A percentile compares a stretch with the other conserved stretches of the same genome.
These are phyloP conservation scores for Rhea americana DNA, from an alignment of 2,113 vertebrate species.

Conservation along the genomic window DNA sequence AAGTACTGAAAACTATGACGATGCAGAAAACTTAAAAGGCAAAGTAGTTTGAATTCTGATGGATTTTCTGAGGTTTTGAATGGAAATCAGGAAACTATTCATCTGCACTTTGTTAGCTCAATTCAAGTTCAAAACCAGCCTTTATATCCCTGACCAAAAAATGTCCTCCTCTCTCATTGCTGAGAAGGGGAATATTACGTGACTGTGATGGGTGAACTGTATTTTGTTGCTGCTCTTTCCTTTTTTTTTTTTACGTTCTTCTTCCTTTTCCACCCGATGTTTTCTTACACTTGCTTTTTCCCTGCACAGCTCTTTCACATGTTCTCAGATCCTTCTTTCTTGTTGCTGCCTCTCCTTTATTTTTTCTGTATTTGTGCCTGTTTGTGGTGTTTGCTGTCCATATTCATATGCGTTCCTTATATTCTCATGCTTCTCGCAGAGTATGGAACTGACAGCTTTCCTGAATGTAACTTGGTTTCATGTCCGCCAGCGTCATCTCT, in stretches of 20 bases:
- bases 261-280: neutral
- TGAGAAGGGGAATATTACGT: neutral
- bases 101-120: neutral
- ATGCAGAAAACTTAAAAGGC: neutral
- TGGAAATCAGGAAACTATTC: neutral
- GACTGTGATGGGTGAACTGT: neutral
- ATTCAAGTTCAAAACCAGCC: neutral
- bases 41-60: neutral
- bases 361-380: neutral
- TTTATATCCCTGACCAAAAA: neutral
- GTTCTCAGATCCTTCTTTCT: neutral
- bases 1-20: neutral
- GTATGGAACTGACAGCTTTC: neutral
- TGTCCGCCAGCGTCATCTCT: conserved; percentile 6
- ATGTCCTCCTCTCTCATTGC: rapidly evolving
- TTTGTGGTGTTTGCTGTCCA: neutral
- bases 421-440: neutral
- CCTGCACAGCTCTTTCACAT: neutral
- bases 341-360: neutral
- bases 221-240: neutral
- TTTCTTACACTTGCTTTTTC: neutral
- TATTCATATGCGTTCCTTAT: neutral
- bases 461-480: conserved; percentile 7
- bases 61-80: conserved; percentile 12
- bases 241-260: neutral